Evolutionary conservation across 2,113 vertebrate genomes (phyloP).

Genomic region (Sciurus niger): DNA sequence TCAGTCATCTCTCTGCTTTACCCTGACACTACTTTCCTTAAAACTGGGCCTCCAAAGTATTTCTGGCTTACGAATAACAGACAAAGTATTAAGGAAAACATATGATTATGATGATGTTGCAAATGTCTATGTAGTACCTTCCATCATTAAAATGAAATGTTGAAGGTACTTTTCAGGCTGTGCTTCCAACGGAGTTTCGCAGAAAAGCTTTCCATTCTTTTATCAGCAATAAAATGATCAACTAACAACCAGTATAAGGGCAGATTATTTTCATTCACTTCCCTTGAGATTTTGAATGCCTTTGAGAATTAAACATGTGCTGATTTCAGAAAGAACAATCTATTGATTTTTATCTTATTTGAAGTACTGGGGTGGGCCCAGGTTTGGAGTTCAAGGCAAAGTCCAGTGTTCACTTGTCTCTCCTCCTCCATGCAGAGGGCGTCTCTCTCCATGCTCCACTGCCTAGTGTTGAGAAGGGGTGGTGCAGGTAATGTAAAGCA

Average conservation of each 20-base stretch:
- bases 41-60: conserved; percentile 95
- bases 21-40: conserved; percentile 92
- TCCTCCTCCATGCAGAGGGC: background rate
- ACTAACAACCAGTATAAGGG: background rate
- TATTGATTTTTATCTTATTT: conserved; percentile 22
- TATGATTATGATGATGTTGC: conserved; percentile 95
- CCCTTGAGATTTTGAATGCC: background rate
- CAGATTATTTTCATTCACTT: conserved; percentile 55
- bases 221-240: conserved; percentile 32
- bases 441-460: background rate
- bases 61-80: conserved; percentile 90
- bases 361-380: background rate
- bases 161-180: conserved; percentile 81
- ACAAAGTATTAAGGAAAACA: conserved; percentile 89
- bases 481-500: background rate
- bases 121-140: conserved; percentile 95
- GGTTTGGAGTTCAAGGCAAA: background rate
- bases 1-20: conserved; percentile 93
- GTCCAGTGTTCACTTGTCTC: background rate
- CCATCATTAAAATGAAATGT: conserved; percentile 89
- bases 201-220: conserved; percentile 84
- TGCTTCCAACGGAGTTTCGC: conserved; percentile 22
- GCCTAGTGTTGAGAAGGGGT: background rate
- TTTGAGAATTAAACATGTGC: conserved; percentile 46
- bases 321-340: conserved; percentile 13